These are phyloP conservation scores for Numenius arquata DNA, from an alignment of 2,113 vertebrate genomes.

Conservation along the genomic window DNA sequence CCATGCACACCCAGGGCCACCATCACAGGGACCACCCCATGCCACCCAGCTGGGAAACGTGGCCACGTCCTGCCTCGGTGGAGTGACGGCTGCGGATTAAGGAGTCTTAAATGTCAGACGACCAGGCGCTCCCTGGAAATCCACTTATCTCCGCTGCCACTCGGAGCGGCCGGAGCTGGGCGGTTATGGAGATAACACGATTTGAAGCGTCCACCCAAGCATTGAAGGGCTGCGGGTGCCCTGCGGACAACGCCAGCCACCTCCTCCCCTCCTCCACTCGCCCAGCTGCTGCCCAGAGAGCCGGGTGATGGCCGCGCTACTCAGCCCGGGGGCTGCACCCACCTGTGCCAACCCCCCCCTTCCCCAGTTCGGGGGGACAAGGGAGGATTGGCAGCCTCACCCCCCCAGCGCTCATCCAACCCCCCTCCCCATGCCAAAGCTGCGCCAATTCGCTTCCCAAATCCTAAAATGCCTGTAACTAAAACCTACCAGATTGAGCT, in stretches of 20 bases:
- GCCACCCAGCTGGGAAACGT: neutral
- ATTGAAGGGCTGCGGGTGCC: slow-evolving; percentile 50
- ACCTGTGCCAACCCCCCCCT: neutral
- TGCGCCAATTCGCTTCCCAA: slow-evolving; percentile 47
- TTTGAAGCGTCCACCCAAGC: slow-evolving; percentile 52
- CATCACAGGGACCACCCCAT: fast-evolving
- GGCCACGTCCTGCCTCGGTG: neutral
- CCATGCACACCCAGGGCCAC: neutral
- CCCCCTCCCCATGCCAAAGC: neutral
- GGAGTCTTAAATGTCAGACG: slow-evolving; percentile 63
- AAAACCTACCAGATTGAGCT: slow-evolving; percentile 55
- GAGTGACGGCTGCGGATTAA: slow-evolving; percentile 53
- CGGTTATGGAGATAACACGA: slow-evolving; percentile 59
- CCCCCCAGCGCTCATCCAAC: neutral
- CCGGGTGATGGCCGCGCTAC: fast-evolving
- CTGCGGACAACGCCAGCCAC: slow-evolving; percentile 32
- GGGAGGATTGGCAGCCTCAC: slow-evolving; percentile 13
- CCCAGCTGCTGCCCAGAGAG: slow-evolving; percentile 30
- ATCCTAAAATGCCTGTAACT: slow-evolving; percentile 53
- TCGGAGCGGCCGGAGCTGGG: slow-evolving; percentile 43
- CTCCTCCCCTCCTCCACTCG: slow-evolving; percentile 20
- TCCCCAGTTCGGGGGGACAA: neutral
- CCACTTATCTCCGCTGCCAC: slow-evolving; percentile 64
- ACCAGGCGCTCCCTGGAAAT: slow-evolving; percentile 61
- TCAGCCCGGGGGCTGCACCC: neutral